A percentile compares a stretch with the other conserved stretches of the same genome.
Evolutionary conservation across 2,113 vertebrate species (phyloP).

Genomic region (Etheostoma spectabile): DNA sequence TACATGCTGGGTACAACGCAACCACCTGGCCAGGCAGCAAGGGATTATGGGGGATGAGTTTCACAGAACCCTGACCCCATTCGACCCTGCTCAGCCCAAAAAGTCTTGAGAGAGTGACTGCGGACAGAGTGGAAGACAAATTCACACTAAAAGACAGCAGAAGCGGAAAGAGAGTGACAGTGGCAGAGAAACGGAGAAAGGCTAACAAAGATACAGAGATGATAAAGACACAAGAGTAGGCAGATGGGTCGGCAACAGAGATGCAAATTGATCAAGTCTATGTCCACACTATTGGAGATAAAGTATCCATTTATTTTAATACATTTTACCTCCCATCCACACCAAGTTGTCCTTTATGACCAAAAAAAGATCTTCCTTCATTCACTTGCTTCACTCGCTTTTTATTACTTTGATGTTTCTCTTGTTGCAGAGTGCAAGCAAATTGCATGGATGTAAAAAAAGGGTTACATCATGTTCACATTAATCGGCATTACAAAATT

Average conservation of each 20-base stretch:
- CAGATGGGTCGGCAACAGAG: neutral
- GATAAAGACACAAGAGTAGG: neutral
- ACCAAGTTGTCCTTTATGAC: neutral
- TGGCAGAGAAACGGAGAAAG: slow-evolving; percentile 2
- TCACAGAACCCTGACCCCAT: slow-evolving; percentile 77
- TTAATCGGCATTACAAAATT: too few species aligned
- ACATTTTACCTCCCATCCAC: neutral
- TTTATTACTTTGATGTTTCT: neutral
- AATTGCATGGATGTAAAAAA: neutral
- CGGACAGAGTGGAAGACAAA: slow-evolving; percentile 34
- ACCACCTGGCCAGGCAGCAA: slow-evolving; percentile 46
- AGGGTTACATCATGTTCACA: too few species aligned
- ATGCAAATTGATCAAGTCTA: neutral
- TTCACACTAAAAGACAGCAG: slow-evolving; percentile 30
- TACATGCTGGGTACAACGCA: slow-evolving; percentile 42
- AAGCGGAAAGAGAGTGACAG: slow-evolving; percentile 6
- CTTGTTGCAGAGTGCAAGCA: neutral
- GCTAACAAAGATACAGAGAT: neutral
- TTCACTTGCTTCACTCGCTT: neutral
- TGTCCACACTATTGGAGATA: too few species aligned
- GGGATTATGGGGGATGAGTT: slow-evolving; percentile 65
- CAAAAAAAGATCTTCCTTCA: neutral
- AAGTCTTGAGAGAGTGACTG: slow-evolving; percentile 36
- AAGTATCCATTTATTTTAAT: neutral
- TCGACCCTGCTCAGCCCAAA: slow-evolving; percentile 71